Conservation (phyloP, 2,113 vertebrate species). For the Notothenia rossii region DNA sequence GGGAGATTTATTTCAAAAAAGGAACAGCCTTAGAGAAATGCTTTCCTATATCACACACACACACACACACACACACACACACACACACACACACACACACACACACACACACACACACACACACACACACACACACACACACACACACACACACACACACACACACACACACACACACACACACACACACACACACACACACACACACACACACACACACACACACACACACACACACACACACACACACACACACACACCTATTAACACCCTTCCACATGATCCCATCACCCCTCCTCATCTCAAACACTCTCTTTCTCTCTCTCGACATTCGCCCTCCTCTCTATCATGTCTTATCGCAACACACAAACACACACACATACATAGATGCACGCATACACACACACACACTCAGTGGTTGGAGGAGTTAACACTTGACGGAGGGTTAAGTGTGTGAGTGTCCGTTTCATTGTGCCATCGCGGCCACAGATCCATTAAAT, state of each 20-base stretch:
- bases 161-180: too few species aligned
- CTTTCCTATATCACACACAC: neutral
- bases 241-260: too few species aligned
- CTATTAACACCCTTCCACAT: conserved; percentile 56
- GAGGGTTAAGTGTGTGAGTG: conserved; percentile 62
- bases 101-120: too few species aligned
- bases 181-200: too few species aligned
- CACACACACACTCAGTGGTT: neutral
- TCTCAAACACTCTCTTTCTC: conserved; percentile 33
- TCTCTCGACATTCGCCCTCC: conserved; percentile 28
- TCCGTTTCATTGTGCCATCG: conserved; percentile 58
- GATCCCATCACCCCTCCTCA: conserved; percentile 33
- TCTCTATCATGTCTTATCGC: conserved; percentile 19
- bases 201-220: too few species aligned
- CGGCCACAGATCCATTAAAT: conserved; percentile 38
- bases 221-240: too few species aligned
- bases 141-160: too few species aligned
- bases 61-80: neutral
- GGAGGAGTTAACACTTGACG: conserved; percentile 27
- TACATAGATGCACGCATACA: neutral
- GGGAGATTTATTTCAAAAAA: conserved; percentile 46
- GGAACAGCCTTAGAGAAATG: conserved; percentile 42
- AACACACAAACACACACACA: neutral
- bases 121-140: too few species aligned
- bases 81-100: conserved; percentile 21